A percentile compares a stretch with the other conserved stretches of the same genome.
These are phyloP conservation scores for Falco cherrug DNA, from an alignment of 2,797 vertebrate species.

Conservation along the genomic window DNA sequence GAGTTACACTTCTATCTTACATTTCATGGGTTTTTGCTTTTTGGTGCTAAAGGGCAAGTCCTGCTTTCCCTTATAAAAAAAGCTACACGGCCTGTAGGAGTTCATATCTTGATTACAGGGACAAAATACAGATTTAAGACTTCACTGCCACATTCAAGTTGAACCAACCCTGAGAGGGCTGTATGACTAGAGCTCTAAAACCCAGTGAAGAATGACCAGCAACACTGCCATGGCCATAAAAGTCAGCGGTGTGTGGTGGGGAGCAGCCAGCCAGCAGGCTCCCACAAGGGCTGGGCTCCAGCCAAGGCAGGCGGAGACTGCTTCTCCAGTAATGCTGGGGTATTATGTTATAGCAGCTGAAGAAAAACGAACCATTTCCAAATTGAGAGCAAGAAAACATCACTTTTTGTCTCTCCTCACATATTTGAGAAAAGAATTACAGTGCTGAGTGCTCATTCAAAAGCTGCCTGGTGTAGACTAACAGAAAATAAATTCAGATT, in stretches of 20 bases:
- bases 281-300: background rate
- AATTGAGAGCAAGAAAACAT: background rate
- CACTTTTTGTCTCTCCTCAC: background rate
- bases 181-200: background rate
- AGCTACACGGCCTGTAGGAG: rapidly evolving
- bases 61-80: background rate
- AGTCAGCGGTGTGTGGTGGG: rapidly evolving
- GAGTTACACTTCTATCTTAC: background rate
- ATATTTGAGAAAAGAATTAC: background rate
- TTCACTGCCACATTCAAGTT: background rate
- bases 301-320: constrained; percentile 12
- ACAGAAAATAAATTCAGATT: background rate
- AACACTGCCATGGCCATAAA: background rate
- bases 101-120: constrained; percentile 1
- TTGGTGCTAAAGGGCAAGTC: background rate
- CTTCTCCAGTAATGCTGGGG: background rate
- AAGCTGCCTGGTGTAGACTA: background rate
- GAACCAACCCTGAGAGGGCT: background rate
- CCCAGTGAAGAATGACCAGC: background rate
- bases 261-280: background rate
- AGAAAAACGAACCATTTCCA: constrained; percentile 27
- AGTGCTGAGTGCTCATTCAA: rapidly evolving
- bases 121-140: constrained; percentile 18
- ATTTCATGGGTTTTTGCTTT: background rate
- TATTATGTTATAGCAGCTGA: background rate